Conservation (phyloP, 1,140 invertebrate species). For the Sycobia sp. region DNA sequence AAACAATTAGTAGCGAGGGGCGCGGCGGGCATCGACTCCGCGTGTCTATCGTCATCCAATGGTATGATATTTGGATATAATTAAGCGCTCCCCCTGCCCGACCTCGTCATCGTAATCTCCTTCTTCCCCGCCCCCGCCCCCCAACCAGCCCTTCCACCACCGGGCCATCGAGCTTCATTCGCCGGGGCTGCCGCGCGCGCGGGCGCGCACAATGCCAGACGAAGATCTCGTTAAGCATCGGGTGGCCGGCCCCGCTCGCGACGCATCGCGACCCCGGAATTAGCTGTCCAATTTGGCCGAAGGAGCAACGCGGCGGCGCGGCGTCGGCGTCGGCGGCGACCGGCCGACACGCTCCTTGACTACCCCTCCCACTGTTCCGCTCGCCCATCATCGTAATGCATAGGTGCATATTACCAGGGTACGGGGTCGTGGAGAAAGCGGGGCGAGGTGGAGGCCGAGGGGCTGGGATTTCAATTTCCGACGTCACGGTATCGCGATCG, state of each 20-base stretch:
- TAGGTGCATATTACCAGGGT: conserved; percentile 8
- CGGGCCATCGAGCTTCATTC: too few relatives aligned
- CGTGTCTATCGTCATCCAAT: conserved; percentile 24
- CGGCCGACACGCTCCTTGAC: conserved; percentile 17
- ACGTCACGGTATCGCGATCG: conserved; percentile 18
- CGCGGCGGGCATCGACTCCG: conserved; percentile 3
- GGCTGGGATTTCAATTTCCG: conserved; percentile 23
- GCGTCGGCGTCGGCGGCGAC: background rate
- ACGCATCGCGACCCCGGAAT: too few relatives aligned
- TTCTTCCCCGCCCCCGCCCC: background rate
- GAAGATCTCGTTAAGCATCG: conserved; percentile 1
- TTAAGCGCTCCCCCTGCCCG: too few relatives aligned
- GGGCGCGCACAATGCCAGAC: background rate
- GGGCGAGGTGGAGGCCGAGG: too few relatives aligned
- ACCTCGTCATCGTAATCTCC: too few relatives aligned
- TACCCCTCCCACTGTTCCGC: too few relatives aligned
- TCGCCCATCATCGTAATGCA: too few relatives aligned
- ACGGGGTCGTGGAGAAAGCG: too few relatives aligned
- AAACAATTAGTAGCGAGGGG: conserved; percentile 2
- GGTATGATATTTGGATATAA: conserved; percentile 32
- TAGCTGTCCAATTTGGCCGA: conserved; percentile 30
- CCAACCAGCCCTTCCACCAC: too few relatives aligned
- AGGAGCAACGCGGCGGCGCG: conserved; percentile 1
- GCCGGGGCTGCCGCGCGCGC: too few relatives aligned
- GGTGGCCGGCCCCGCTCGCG: background rate